These are phyloP conservation scores for Serranus cabrilla DNA, from an alignment of 2,797 vertebrate species.

Conservation along the genomic window DNA sequence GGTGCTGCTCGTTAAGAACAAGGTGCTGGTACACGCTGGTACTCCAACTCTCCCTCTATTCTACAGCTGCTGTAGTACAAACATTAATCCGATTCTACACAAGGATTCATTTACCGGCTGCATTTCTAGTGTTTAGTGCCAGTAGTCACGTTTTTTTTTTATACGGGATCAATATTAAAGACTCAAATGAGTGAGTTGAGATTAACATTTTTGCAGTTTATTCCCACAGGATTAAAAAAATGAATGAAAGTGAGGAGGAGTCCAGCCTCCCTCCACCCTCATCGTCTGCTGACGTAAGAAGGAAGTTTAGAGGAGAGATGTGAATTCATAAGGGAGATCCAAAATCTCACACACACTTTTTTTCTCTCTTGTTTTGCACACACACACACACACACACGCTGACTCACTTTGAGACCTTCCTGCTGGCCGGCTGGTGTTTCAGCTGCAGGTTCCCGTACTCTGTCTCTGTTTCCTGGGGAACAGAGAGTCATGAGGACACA, in stretches of 20 bases:
- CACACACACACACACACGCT: slow-evolving; percentile 5
- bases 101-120: background rate
- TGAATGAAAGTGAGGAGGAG: background rate
- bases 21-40: slow-evolving; percentile 3
- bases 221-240: background rate
- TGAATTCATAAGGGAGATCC: slow-evolving; percentile 15
- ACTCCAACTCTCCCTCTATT: no score
- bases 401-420: slow-evolving; percentile 93
- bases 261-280: slow-evolving; percentile 12
- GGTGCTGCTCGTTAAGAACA: background rate
- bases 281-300: slow-evolving; percentile 47
- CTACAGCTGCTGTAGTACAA: background rate
- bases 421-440: slow-evolving; percentile 84
- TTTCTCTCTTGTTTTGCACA: background rate
- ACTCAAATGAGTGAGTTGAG: background rate
- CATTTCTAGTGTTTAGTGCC: background rate
- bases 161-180: background rate
- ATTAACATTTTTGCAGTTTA: background rate
- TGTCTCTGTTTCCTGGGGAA: slow-evolving; percentile 83
- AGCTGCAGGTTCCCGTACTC: slow-evolving; percentile 95
- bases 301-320: slow-evolving; percentile 48
- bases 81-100: background rate
- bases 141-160: background rate
- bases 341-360: slow-evolving; percentile 1
- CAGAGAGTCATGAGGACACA: slow-evolving; percentile 41